Conservation (phyloP, 2,797 vertebrate genomes). For the Staurois parvus region DNA sequence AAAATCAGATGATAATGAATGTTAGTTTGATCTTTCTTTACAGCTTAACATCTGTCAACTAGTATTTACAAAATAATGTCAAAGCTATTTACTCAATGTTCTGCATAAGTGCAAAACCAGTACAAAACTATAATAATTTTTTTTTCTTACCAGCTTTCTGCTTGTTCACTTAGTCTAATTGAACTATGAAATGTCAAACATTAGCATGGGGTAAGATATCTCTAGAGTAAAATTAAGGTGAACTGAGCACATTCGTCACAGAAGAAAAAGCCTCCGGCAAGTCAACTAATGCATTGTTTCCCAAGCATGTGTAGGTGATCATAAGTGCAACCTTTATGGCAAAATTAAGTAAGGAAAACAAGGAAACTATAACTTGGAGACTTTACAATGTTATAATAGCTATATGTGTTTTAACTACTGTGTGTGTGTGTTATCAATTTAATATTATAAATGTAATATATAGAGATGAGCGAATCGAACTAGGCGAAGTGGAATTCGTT, state of each 20-base stretch:
- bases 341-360: not conserved
- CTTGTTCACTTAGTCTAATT: slow-evolving; percentile 50
- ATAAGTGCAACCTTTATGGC: slow-evolving; percentile 20
- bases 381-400: not conserved
- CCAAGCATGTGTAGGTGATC: slow-evolving; percentile 22
- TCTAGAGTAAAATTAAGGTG: slow-evolving; percentile 56
- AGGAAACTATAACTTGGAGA: not conserved
- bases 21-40: slow-evolving; percentile 41
- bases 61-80: slow-evolving; percentile 54
- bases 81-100: slow-evolving; percentile 46
- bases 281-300: slow-evolving; percentile 29
- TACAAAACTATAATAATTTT: slow-evolving; percentile 40
- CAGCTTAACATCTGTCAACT: slow-evolving; percentile 50
- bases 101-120: slow-evolving; percentile 26
- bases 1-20: slow-evolving; percentile 45
- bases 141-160: slow-evolving; percentile 44
- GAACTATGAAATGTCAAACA: slow-evolving; percentile 58
- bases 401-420: too few species aligned
- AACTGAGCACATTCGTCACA: slow-evolving; percentile 52
- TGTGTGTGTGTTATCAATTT: too few species aligned
- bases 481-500: too few species aligned
- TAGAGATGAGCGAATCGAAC: too few species aligned
- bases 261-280: slow-evolving; percentile 35
- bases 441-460: too few species aligned
- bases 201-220: slow-evolving; percentile 53